Percentiles rank a stretch among this genome's conserved stretches.
These are phyloP conservation scores for Smittia sp. DNA, from an alignment of 2,888 invertebrate genomes.

Conservation along the genomic window DNA sequence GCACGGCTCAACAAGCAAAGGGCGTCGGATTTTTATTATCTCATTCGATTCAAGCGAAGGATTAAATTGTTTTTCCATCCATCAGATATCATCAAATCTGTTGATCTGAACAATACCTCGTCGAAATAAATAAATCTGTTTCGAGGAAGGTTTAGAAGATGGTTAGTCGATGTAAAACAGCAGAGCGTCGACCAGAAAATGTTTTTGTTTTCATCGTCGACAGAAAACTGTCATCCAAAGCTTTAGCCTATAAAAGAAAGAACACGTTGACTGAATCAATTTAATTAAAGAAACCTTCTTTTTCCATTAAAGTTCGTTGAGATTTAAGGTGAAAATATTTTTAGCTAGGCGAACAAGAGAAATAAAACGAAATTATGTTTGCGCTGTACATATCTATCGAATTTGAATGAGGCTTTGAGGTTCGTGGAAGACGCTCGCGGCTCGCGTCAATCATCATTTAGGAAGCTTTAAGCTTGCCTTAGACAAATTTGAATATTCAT, in stretches of 20 bases:
- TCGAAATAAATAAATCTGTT: background rate
- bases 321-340: background rate
- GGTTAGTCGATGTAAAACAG: background rate
- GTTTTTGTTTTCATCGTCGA: background rate
- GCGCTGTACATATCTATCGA: background rate
- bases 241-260: background rate
- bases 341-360: background rate
- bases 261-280: conserved; percentile 17
- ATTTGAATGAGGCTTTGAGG: background rate
- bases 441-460: no score
- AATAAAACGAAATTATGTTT: background rate
- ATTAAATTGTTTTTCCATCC: conserved; percentile 1
- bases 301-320: background rate
- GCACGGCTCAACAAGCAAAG: background rate
- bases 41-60: background rate
- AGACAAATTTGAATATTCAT: background rate
- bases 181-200: background rate
- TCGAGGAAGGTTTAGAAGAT: background rate
- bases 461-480: no score
- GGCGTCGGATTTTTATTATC: background rate
- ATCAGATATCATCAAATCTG: background rate
- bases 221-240: background rate
- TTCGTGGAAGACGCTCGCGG: no score
- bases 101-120: background rate
- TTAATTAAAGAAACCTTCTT: background rate